Percentiles rank a stretch among this genome's conserved stretches.
These are phyloP conservation scores for Plebejus anna DNA, from an alignment of 2,888 invertebrate genomes.

Conservation along the genomic window DNA sequence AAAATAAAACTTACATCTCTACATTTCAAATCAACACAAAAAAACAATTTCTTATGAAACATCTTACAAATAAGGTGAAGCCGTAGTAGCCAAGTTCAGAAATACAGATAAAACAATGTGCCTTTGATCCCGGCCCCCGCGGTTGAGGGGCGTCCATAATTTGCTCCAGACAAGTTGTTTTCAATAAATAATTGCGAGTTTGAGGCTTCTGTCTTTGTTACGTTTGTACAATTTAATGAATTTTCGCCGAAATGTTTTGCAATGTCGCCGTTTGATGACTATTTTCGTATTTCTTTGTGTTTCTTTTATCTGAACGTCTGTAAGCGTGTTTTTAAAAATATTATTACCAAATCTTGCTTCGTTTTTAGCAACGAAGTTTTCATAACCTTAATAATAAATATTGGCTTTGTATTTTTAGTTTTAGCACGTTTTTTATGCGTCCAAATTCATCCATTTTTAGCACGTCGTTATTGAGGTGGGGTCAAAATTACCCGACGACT, in stretches of 20 bases:
- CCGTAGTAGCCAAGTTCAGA: neutral
- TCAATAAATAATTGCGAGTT: constrained; percentile 23
- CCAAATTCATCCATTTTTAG: neutral
- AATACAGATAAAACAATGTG: constrained; percentile 13
- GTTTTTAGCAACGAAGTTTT: neutral
- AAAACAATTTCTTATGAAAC: constrained; percentile 8
- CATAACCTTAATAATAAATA: neutral
- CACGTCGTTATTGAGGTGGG: neutral
- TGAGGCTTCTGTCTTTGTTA: constrained; percentile 14
- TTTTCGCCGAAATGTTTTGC: neutral
- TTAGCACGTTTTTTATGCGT: neutral
- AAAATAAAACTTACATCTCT: neutral
- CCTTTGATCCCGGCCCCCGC: constrained; percentile 63
- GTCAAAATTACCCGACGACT: neutral
- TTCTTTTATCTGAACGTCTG: neutral
- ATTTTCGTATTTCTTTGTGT: neutral
- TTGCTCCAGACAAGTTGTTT: constrained; percentile 59
- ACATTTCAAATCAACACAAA: neutral
- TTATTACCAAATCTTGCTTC: neutral
- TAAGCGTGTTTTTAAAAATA: neutral
- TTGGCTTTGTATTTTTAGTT: neutral
- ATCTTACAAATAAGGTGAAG: neutral
- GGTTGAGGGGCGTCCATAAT: constrained; percentile 49
- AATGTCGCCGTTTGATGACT: neutral
- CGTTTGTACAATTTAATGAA: constrained; percentile 14